Conservation (phyloP, 2,113 vertebrate genomes). For the Acinonyx jubatus region DNA sequence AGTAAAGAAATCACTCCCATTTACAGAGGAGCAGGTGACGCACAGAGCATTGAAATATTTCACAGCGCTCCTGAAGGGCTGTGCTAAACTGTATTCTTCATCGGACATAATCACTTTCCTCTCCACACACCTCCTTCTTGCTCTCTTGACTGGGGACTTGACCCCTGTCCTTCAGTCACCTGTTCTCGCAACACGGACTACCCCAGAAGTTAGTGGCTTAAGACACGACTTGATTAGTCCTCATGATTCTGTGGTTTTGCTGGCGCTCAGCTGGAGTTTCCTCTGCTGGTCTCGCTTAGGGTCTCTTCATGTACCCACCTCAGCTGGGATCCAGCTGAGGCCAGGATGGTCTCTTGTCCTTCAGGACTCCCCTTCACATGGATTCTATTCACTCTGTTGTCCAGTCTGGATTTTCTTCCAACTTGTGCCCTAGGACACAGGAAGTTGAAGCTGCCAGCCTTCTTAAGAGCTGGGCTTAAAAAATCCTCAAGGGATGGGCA, state of each 20-base stretch:
- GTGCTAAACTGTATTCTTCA: background rate
- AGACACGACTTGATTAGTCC: background rate
- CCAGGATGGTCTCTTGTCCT: background rate
- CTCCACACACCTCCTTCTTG: background rate
- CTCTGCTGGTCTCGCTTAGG: background rate
- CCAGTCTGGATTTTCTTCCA: background rate
- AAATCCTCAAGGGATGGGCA: background rate
- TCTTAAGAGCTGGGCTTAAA: background rate
- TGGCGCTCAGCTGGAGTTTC: background rate
- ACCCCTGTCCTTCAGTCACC: background rate
- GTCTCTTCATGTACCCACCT: background rate
- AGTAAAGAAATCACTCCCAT: background rate
- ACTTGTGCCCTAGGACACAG: background rate
- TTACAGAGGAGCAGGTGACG: background rate
- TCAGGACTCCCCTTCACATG: background rate
- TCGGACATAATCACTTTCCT: background rate
- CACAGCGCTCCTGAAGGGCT: background rate
- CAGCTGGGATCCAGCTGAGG: background rate
- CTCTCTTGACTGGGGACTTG: background rate
- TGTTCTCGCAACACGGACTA: background rate
- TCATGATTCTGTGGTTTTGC: background rate
- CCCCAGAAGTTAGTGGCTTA: background rate
- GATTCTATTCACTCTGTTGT: background rate
- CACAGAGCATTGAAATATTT: background rate
- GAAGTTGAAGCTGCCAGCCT: background rate